Base-by-base conservation (phyloP, 2,888 invertebrate species). In the Eupsilia transversa region DNA sequence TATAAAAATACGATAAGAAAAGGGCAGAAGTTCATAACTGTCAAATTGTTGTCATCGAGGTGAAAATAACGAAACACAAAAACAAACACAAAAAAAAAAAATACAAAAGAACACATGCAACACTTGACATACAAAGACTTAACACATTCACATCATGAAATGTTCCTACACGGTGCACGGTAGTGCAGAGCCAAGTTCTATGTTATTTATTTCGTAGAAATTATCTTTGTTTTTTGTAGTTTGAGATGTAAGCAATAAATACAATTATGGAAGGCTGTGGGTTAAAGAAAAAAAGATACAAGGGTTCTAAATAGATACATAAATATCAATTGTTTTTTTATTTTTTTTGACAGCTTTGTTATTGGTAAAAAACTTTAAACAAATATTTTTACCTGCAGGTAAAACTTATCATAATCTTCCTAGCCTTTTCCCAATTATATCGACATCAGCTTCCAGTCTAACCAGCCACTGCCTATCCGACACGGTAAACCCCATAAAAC, bases 91-190 rank as follows among this genome's bases (percentile, higher is more conserved):
- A 23, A 41, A 41, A 86, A 89, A 82, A 88, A 87, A 78, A 87
- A 85, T 82, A 82, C 87, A 80, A 87, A 89, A 88, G 77, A 81
- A 71, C 41, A 84, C 92, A 93, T 90, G 90, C 90, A 83, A 89
- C 79, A 86, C 74, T 81, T 80, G 87, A 86, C 83, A 90, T 88
- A 92, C 89, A 91, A 91, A 92, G 88, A 92, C 92, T 91, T 89
- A 87, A 92, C 92, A 92, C 91, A 92, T 93, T 92, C 92, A 93
- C 92, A 23, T 54, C 12, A 20, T 61, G 7, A 57, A 12, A 57
- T 54, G 17, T 35, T 30, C 14, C 54, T 63, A 33, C 1, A 9
- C 38, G 64, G 7, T 72, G 77, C 70, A 60, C 70, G 64, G 80
- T 5, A 71, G 77, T 71, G 77, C 49, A 64, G 38, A 54, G 66